phyloP scores from a whole-genome alignment of 1,140 invertebrate genomes.

The Panagrolaimus sp. region DNA sequence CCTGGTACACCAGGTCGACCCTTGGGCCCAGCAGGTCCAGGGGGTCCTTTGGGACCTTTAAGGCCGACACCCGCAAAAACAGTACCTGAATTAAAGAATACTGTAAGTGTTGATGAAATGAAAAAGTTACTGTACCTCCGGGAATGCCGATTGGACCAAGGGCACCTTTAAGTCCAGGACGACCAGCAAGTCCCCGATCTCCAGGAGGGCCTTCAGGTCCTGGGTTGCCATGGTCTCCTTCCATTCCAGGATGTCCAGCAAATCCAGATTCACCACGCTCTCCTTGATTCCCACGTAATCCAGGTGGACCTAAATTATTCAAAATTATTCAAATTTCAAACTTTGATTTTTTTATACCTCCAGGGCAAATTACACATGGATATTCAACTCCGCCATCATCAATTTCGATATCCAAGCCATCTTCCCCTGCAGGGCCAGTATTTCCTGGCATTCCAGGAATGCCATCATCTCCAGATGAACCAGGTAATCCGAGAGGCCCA shows the following conservation, averaged over 20 bases:
- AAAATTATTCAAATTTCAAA: too few relatives aligned
- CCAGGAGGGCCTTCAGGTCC: slow-evolving; percentile 12
- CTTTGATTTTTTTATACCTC: too few relatives aligned
- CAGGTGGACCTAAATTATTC: neutral
- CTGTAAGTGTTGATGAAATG: slow-evolving; percentile 13
- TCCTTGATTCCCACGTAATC: slow-evolving; percentile 37
- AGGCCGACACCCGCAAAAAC: slow-evolving; percentile 39
- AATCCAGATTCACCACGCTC: slow-evolving; percentile 33
- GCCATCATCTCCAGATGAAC: slow-evolving; percentile 6
- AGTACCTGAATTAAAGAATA: too few relatives aligned
- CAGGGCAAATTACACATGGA: slow-evolving; percentile 51
- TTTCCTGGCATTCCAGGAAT: slow-evolving; percentile 10
- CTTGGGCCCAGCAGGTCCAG: slow-evolving; percentile 29
- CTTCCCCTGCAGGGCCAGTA: slow-evolving; percentile 19
- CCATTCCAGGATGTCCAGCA: slow-evolving; percentile 15
- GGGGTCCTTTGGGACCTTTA: slow-evolving; percentile 41
- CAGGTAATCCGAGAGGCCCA: neutral
- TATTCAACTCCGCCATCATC: slow-evolving; percentile 1
- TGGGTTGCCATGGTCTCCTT: neutral
- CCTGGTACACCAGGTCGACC: slow-evolving; percentile 23
- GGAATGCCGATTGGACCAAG: slow-evolving; percentile 27
- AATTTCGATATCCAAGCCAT: slow-evolving; percentile 23
- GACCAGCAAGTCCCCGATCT: slow-evolving; percentile 25
- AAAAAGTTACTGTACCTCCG: slow-evolving; percentile 32
- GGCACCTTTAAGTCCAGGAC: slow-evolving; percentile 27